Percentiles rank a stretch among this genome's conserved stretches.
phyloP scores from a whole-genome alignment of 1,140 invertebrate genomes.

The Metaphire vulgaris region DNA sequence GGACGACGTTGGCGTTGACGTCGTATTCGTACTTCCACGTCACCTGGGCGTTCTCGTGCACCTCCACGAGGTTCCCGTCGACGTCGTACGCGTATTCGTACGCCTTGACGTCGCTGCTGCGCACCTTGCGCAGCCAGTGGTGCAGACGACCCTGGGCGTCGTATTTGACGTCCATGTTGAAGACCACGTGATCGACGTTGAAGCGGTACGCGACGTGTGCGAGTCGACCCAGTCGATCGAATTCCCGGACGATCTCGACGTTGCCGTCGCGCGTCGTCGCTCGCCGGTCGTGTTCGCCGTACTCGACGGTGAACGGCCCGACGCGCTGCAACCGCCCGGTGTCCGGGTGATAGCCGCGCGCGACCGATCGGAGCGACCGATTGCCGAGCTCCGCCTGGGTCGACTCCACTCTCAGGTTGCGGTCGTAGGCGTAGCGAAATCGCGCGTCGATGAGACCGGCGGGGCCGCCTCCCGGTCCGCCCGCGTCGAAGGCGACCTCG shows the following conservation, averaged over 20 bases:
- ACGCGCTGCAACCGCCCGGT: conserved; percentile 74
- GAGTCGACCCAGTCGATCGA: conserved; percentile 68
- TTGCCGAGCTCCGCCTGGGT: not conserved
- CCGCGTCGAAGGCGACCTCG: not conserved
- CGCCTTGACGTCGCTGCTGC: conserved; percentile 76
- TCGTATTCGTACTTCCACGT: conserved; percentile 93
- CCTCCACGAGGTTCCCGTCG: conserved; percentile 46
- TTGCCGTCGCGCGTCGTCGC: conserved; percentile 77
- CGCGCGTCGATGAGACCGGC: not conserved
- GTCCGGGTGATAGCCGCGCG: conserved; percentile 41
- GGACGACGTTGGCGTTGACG: conserved; percentile 88
- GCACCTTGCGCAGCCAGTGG: conserved; percentile 77
- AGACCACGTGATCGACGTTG: conserved; percentile 72
- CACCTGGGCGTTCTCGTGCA: conserved; percentile 69
- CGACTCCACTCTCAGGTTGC: not conserved
- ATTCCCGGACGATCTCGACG: conserved; percentile 71
- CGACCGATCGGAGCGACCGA: not conserved
- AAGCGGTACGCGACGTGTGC: conserved; percentile 64
- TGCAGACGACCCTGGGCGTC: conserved; percentile 67
- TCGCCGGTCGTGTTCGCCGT: conserved; percentile 61
- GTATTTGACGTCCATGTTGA: conserved; percentile 80
- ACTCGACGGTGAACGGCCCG: conserved; percentile 58
- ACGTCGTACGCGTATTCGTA: conserved; percentile 59
- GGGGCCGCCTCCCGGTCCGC: too few species aligned
- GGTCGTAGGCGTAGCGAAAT: not conserved